A percentile compares a stretch with the other conserved stretches of the same genome.
phyloP scores from a whole-genome alignment of 53 echinoderm and acorn worm genomes.

The Mesocentrotus franciscanus region DNA sequence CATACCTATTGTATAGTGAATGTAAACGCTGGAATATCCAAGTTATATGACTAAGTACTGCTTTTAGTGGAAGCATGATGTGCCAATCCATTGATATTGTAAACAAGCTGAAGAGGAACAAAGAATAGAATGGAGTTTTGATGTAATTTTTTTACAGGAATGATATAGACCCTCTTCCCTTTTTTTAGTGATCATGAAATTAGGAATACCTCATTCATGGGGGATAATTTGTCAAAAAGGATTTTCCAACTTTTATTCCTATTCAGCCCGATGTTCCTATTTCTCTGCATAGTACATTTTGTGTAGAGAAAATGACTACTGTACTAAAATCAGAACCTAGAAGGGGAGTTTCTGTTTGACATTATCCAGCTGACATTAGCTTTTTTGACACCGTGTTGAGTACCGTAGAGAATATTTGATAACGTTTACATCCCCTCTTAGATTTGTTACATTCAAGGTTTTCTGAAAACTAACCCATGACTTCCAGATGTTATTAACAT shows the following conservation, averaged over 20 bases:
- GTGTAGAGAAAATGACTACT: not conserved
- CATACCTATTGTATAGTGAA: not conserved
- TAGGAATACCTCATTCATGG: no score
- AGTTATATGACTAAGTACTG: not conserved
- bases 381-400: not conserved
- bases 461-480: not conserved
- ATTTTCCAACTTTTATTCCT: no score
- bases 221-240: no score
- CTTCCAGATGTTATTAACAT: constrained; percentile 45
- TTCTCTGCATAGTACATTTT: not conserved
- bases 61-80: not conserved
- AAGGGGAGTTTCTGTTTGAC: not conserved
- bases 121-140: no score
- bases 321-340: not conserved
- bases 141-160: no score
- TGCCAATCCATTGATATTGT: not conserved
- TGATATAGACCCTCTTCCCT: no score
- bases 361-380: not conserved
- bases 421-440: not conserved
- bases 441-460: constrained; percentile 39
- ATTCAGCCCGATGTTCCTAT: no score
- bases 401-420: not conserved
- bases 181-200: no score
- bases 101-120: not conserved
- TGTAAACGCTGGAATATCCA: not conserved